Evolutionary conservation across 2,888 invertebrate genomes (phyloP), one percentile per base, ranked within the genome.

Genomic region (Chaetogeoica ovagalla): DNA sequence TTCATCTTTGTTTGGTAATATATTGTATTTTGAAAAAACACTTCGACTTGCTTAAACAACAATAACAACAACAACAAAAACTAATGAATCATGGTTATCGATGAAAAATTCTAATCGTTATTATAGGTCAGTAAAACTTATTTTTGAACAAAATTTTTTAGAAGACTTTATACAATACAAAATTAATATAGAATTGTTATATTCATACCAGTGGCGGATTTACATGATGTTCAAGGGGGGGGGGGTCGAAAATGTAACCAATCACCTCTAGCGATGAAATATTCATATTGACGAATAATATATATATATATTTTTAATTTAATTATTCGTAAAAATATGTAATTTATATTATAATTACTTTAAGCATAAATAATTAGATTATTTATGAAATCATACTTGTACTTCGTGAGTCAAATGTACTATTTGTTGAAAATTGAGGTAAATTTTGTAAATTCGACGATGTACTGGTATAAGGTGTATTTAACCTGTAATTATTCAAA

Each of bases 1-100:
- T 79, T 70, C 62, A 39, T 79, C 23, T 79, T 79, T 79, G 17
- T 15, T 79, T 55, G 62, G 69, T 63, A 79, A 23, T 62, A 71
- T 37, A 63, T 70, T 79, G 11, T 79, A 79, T 4, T 79, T 79
- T 11, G 77, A 79, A 60, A 79, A 48, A 37, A 52, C 63, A 55
- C 62, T 79, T 48, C 77, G 77, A 57, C 77, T 70, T 11, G 17
- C 77, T 79, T 15, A 8, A 71, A 48, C 17, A 13, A 52, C 11
- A 52, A 52, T 52, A 13, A 2, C 11, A 15, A 52, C 11, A 13
- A 52, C 11, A 52, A 52, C 1, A 52, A 52, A 52, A 52, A 52
- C 4, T 19, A 19, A 19, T 19, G 55, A 3, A 55, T 19, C 15
- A 2, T 55, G 19, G 0, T 52, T 52, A 17, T 52, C 55, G 19